phyloP scores from a whole-genome alignment of 2,888 invertebrate species.

The Punctoribates punctum region DNA sequence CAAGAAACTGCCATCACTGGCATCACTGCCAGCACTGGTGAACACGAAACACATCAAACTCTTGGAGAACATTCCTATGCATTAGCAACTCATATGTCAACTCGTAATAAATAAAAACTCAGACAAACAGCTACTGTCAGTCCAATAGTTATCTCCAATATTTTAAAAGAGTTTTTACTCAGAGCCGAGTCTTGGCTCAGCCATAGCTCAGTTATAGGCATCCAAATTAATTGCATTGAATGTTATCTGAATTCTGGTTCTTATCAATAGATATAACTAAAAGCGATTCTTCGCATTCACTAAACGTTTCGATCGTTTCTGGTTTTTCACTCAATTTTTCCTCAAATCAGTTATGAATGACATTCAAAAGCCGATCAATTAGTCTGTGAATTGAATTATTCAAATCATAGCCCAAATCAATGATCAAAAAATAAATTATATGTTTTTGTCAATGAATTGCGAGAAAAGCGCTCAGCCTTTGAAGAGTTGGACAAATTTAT shows the following conservation, averaged over 20 bases:
- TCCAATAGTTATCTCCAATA: not conserved
- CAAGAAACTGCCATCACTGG: not conserved
- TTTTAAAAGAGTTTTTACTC: slow-evolving; percentile 1
- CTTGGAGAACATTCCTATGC: slow-evolving; percentile 11
- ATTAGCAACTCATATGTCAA: slow-evolving; percentile 31
- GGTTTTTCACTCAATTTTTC: not conserved
- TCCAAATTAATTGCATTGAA: not conserved
- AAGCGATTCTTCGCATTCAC: not conserved
- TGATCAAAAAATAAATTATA: too few species aligned
- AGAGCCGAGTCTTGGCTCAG: too few species aligned
- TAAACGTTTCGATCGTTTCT: not conserved
- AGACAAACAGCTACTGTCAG: slow-evolving; percentile 27
- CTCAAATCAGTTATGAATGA: not conserved
- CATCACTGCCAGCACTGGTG: not conserved
- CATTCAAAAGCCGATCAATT: not conserved
- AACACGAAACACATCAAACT: not conserved
- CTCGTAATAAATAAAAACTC: slow-evolving; percentile 21
- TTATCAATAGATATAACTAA: slow-evolving; percentile 6
- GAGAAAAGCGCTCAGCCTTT: too few species aligned
- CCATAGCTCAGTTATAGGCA: not conserved
- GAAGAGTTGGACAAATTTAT: too few species aligned
- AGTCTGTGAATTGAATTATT: not conserved
- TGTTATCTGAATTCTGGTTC: slow-evolving; percentile 15
- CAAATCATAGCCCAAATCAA: too few species aligned
- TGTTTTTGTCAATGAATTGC: too few species aligned